Base-by-base conservation (phyloP, 64 coral and sea anemone genomes). In the Acropora tenuis region DNA sequence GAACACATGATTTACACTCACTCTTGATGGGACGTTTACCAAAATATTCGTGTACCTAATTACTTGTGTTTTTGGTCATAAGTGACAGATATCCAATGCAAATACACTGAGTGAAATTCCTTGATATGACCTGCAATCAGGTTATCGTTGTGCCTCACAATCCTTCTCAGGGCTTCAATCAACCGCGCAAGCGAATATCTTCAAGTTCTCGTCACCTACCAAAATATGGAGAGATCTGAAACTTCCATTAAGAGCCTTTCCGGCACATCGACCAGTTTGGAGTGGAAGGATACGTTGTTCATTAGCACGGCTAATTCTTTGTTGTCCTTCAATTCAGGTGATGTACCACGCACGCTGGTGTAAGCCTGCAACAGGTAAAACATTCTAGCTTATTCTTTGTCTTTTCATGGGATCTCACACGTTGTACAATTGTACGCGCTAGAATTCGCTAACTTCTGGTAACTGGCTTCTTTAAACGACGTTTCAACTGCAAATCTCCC, bases 281-380 rank as follows among this genome's bases (percentile, higher is more conserved):
- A 94, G 84, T 99, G 97, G 48, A 99, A 99, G 53, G 92, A 76
- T 15, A 99, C 84, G 84, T 94, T 99, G 76, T 99, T 99, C 91
- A 99, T 91, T 6, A 99, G 60, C 2, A 93, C 73, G 43, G 94
- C 94, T 16, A 99, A 66, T 13, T 99, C 97, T 75, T 88, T 93
- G 85, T 96, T 99, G 0, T 99, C 97, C 53, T 99, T 99, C 19
- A 99, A 75, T 60, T 99, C 97, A 7, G 97, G 97, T 61, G 97
- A 93, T 69, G 97, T 91, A 18, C 94, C 89, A 1, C 97, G 94
- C 0, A 96, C 88, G 71, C 94, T 96, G 50, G 97, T 99, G 76
- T 99, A 99, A 49, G 97, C 94, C 94, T 95, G 41, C 40, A 55
- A 69, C 43, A 47, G 0, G 80, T 75, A 63, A 5, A 2, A 53